phyloP scores from a whole-genome alignment of 2,113 vertebrate genomes.

The Myrmecobius fasciatus region DNA sequence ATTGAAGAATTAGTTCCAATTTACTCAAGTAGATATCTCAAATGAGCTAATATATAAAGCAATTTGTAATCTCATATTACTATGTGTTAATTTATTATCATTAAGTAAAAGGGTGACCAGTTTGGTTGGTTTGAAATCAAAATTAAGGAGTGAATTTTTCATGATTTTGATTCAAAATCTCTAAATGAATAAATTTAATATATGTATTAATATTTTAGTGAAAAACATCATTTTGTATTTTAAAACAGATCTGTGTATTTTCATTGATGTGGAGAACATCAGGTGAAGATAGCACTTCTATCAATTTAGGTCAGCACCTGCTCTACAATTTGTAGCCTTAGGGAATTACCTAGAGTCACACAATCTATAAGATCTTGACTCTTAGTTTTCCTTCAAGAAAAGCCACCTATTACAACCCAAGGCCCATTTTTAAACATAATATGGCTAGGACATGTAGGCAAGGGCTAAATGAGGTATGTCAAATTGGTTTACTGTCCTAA shows the following conservation, averaged over 20 bases:
- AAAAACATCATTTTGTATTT: neutral
- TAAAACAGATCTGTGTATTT: neutral
- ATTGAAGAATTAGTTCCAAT: neutral
- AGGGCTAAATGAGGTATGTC: slow-evolving; percentile 59
- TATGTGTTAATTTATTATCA: neutral
- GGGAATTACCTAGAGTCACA: slow-evolving; percentile 18
- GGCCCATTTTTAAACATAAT: slow-evolving; percentile 71
- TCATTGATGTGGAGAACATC: neutral
- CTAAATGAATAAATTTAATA: neutral
- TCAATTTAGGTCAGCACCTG: neutral
- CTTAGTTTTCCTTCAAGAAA: slow-evolving; percentile 44
- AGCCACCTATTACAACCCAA: slow-evolving; percentile 36
- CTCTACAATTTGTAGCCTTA: neutral
- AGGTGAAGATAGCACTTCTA: neutral
- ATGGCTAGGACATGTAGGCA: slow-evolving; percentile 70
- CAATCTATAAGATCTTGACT: slow-evolving; percentile 40
- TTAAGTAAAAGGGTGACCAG: neutral
- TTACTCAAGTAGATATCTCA: neutral
- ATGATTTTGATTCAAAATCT: neutral
- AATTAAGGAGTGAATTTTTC: neutral
- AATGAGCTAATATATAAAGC: neutral
- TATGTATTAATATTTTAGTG: neutral
- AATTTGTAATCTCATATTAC: neutral
- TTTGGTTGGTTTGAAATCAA: neutral
- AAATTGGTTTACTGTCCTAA: slow-evolving; percentile 73